phyloP scores from a whole-genome alignment of 30 jellyfish, hydroid and myxozoan genomes.

The Rhopilema esculentum region DNA sequence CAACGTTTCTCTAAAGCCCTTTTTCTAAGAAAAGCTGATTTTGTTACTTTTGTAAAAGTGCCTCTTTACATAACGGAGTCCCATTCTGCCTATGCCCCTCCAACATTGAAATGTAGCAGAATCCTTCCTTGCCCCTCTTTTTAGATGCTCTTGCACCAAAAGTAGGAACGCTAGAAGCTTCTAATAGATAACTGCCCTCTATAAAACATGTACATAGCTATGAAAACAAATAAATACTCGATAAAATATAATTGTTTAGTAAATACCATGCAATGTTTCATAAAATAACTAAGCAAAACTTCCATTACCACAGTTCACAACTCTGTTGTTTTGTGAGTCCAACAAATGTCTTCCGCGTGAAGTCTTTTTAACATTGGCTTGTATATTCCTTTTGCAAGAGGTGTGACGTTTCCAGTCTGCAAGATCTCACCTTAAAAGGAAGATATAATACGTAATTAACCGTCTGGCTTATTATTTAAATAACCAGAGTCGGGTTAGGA shows the following conservation, averaged over 20 bases:
- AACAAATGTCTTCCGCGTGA: conserved; percentile 76
- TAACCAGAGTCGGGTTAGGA: not conserved
- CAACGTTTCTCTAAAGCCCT: no score
- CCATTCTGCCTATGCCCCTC: no score
- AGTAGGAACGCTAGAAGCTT: no score
- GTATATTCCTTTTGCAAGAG: conserved; percentile 77
- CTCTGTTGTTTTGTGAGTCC: conserved; percentile 66
- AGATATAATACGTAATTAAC: not conserved
- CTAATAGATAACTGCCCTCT: not conserved
- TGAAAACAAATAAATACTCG: not conserved
- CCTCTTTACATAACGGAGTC: no score
- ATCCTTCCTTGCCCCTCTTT: not conserved
- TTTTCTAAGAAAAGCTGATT: no score
- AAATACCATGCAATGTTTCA: not conserved
- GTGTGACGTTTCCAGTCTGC: conserved; percentile 89
- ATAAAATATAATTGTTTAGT: not conserved
- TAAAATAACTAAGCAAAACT: not conserved
- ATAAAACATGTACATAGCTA: not conserved
- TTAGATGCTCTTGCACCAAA: no score
- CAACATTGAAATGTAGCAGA: no score
- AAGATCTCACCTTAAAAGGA: conserved; percentile 74
- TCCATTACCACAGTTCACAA: conserved; percentile 12
- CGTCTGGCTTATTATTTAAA: no score
- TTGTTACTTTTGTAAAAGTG: no score
- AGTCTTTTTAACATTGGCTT: conserved; percentile 86